Percentiles rank a stretch among this genome's conserved stretches.
These are phyloP conservation scores for Hydrozoanthus gracilis DNA, from an alignment of 92 coral and sea anemone genomes.

Conservation along the genomic window DNA sequence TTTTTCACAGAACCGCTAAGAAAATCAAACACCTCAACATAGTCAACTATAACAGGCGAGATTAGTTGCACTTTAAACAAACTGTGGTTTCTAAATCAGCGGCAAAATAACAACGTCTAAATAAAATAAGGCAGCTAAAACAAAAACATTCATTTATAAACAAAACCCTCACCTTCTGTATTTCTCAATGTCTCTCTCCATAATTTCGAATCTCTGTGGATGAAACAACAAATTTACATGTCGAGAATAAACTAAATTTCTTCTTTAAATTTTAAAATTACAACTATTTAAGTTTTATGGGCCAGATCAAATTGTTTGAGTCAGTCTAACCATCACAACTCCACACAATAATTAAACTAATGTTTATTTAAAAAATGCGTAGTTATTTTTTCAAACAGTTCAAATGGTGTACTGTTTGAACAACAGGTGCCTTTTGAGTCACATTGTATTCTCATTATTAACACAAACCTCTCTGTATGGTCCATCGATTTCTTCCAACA, in stretches of 20 bases:
- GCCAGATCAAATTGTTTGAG: neutral
- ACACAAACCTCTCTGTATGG: conserved; percentile 90
- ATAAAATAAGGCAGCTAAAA: neutral
- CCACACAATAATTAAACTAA: too few species aligned
- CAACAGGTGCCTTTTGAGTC: neutral
- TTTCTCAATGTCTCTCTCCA: conserved; percentile 89
- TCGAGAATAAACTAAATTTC: neutral
- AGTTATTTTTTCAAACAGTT: neutral
- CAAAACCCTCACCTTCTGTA: conserved; percentile 65
- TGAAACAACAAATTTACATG: neutral
- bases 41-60: too few species aligned
- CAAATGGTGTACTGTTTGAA: neutral
- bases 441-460: neutral
- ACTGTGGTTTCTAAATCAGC: neutral
- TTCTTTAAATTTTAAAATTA: neutral
- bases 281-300: neutral
- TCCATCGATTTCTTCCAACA: conserved; percentile 87
- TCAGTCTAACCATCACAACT: too few species aligned
- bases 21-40: neutral
- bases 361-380: too few species aligned
- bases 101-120: neutral
- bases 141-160: neutral
- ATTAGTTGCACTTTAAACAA: neutral
- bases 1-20: too few species aligned
- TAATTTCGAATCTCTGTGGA: conserved; percentile 78